Base-by-base conservation (phyloP, 2,888 invertebrate genomes). In the Troides oblongomaculatus region DNA sequence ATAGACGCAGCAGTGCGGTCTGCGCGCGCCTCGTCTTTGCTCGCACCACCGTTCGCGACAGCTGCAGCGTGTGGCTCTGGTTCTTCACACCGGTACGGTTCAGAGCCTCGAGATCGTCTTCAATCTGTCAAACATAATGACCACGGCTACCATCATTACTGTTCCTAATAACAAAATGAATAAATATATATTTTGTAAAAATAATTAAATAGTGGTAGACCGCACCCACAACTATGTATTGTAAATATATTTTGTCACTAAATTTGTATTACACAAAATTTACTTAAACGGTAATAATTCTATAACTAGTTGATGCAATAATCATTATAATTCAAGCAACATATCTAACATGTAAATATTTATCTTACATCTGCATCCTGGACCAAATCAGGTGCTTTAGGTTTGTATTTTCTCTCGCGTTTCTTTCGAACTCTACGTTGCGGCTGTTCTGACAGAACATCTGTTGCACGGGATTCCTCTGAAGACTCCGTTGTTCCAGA, bases 11-110 rank as follows among this genome's bases (percentile, higher is more conserved):
- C 6, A 99, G 88, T 70, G 96, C 94, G 73, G 94, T 93, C 73
- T 98, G 94, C 62, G 97, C 96, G 74, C 95, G 94, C 5, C 95
- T 92, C 72, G 97, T 95, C 90, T 98, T 97, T 1, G 97, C 98
- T 12, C 99, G 95, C 25, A 99, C 97, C 95, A 99, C 98, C 70
- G 98, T 94, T 69, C 99, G 95, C 76, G 97, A 97, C 62, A 99
- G 90, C 14, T 96, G 96, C 64, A 99, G 92, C 0, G 99, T 99
- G 80, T 99, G 98, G 23, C 95, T 94, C 82, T 97, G 96, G 88
- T 98, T 98, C 86, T 97, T 97, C 66, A 99, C 93, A 0, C 97
- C 97, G 57, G 95, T 95, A 62, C 94, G 93, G 60, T 94, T 93
- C 67, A 99, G 90, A 75, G 96, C 95, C 75, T 96, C 96, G 61